phyloP scores from a whole-genome alignment of 2,113 vertebrate genomes.

The Poecile atricapillus region DNA sequence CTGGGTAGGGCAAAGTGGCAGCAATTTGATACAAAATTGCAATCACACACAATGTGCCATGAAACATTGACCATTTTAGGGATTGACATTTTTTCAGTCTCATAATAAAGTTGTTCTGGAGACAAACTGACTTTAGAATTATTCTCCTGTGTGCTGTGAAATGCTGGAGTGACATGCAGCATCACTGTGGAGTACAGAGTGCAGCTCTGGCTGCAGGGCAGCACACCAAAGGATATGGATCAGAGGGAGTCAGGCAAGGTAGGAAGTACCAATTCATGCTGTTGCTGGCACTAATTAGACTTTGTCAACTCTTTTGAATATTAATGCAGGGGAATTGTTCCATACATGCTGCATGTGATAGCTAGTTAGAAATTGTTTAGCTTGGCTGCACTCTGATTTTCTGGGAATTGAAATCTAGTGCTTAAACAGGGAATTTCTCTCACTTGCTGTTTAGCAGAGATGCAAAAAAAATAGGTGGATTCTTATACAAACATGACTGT shows the following conservation, averaged over 20 bases:
- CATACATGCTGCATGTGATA: neutral
- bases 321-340: neutral
- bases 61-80: constrained; percentile 9
- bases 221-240: neutral
- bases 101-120: constrained; percentile 9
- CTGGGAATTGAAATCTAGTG: neutral
- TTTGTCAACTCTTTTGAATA: neutral
- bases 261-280: neutral
- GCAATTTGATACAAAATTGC: neutral
- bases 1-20: neutral
- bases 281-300: neutral
- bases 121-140: neutral
- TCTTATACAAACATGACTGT: neutral
- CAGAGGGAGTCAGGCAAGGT: neutral
- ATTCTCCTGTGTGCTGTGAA: neutral
- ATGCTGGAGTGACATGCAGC: neutral
- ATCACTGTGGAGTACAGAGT: neutral
- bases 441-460: neutral
- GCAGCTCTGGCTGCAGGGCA: neutral
- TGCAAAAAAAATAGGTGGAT: neutral
- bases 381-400: neutral
- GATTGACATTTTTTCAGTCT: constrained; percentile 52
- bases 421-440: neutral
- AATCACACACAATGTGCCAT: neutral
- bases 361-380: neutral